A percentile compares a stretch with the other conserved stretches of the same genome.
These are phyloP conservation scores for Spisula subtruncata DNA, from an alignment of 2,888 invertebrate species.

Conservation along the genomic window DNA sequence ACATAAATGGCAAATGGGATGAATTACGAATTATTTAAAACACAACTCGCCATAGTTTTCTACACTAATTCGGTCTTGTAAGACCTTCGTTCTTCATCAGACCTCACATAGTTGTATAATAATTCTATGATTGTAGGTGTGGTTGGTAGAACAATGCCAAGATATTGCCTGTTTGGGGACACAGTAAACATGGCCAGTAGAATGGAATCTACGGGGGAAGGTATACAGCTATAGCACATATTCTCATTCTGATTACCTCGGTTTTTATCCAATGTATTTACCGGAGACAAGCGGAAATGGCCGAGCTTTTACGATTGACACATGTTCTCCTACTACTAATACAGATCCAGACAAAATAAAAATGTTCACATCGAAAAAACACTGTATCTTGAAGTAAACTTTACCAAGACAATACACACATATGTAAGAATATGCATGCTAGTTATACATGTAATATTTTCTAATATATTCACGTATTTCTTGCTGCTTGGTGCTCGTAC, in stretches of 20 bases:
- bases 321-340: no score
- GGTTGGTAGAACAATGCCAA: constrained; percentile 66
- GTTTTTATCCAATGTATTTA: no score
- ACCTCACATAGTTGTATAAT: no score
- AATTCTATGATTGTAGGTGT: constrained; percentile 51
- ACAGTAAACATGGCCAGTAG: constrained; percentile 72
- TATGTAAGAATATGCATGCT: not conserved
- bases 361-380: not conserved
- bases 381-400: not conserved
- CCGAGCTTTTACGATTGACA: not conserved
- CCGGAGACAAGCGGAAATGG: no score
- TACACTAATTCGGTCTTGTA: no score
- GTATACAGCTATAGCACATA: constrained; percentile 40
- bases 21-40: no score
- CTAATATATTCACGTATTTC: not conserved
- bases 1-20: no score
- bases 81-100: no score
- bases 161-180: constrained; percentile 75
- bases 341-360: not conserved
- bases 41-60: no score
- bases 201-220: constrained; percentile 74
- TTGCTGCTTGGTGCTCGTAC: no score
- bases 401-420: not conserved
- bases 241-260: no score
- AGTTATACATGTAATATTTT: not conserved